phyloP scores from a whole-genome alignment of 2,113 vertebrate genomes.

The Speoplatyrhinus poulsoni region DNA sequence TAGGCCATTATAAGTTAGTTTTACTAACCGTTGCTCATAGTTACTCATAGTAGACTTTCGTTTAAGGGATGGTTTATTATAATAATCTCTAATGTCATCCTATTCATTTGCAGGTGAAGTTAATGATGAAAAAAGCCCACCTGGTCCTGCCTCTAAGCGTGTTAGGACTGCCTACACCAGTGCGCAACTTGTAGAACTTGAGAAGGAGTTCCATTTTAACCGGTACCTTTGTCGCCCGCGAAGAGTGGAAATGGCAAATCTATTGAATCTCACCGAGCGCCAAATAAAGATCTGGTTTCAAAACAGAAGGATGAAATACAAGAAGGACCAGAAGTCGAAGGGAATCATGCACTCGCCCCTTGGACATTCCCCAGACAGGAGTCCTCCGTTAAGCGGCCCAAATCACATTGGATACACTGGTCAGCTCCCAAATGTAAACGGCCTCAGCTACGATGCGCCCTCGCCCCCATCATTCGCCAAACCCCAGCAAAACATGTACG shows the following conservation, averaged over 20 bases:
- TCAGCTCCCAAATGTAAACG: slow-evolving; percentile 88
- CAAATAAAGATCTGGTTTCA: slow-evolving; percentile 99
- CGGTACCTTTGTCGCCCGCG: slow-evolving; percentile 95
- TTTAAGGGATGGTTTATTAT: not conserved
- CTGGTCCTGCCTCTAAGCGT: slow-evolving; percentile 93
- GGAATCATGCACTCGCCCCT: slow-evolving; percentile 96
- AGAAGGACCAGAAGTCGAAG: slow-evolving; percentile 99
- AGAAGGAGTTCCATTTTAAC: slow-evolving; percentile 99
- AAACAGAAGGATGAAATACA: slow-evolving; percentile 99
- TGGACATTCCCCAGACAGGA: slow-evolving; percentile 96
- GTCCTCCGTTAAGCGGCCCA: slow-evolving; percentile 89
- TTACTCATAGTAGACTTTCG: not conserved
- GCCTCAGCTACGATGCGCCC: slow-evolving; percentile 93
- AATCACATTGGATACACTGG: slow-evolving; percentile 93
- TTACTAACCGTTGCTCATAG: not conserved
- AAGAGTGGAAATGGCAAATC: slow-evolving; percentile 97
- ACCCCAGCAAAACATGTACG: slow-evolving; percentile 98
- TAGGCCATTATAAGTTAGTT: too few species aligned
- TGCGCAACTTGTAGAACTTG: slow-evolving; percentile 95
- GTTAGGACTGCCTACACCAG: slow-evolving; percentile 98
- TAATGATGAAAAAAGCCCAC: slow-evolving; percentile 97
- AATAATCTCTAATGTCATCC: not conserved
- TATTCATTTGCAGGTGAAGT: slow-evolving; percentile 83
- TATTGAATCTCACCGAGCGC: slow-evolving; percentile 96
- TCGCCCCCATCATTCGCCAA: slow-evolving; percentile 97